Percentiles rank a stretch among this genome's conserved stretches.
Evolutionary conservation across 2,888 invertebrate species (phyloP).

Genomic region (Sisyra nigra): DNA sequence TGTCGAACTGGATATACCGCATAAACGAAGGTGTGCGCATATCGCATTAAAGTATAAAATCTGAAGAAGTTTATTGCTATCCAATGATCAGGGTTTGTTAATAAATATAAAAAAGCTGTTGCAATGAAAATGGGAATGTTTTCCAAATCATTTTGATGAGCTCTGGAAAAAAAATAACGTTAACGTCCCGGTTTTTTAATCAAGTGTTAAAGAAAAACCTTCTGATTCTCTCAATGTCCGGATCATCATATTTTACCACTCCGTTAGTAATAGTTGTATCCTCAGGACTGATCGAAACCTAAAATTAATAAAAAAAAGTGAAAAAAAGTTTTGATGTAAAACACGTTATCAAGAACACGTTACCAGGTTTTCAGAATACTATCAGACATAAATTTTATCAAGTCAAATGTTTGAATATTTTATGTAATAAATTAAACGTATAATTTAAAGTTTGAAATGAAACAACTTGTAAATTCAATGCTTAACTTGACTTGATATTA

Average conservation of each 20-base stretch:
- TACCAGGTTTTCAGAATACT: no score
- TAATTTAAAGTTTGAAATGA: no score
- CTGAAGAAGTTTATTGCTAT: slow-evolving; percentile 38
- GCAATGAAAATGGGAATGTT: slow-evolving; percentile 51
- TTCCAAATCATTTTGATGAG: slow-evolving; percentile 55
- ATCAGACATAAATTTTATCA: no score
- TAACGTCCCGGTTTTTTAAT: no score
- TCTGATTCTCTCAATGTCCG: slow-evolving; percentile 32
- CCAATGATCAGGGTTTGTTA: slow-evolving; percentile 35
- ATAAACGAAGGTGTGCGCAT: slow-evolving; percentile 48
- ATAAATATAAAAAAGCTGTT: slow-evolving; percentile 39
- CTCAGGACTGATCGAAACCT: slow-evolving; percentile 38
- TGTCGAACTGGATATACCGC: slow-evolving; percentile 42
- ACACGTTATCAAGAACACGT: no score
- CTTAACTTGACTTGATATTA: no score
- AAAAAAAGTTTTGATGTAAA: no score
- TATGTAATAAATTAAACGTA: no score
- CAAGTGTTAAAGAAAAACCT: no score
- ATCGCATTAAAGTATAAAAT: slow-evolving; percentile 35
- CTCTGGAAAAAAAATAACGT: slow-evolving; percentile 34
- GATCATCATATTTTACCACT: slow-evolving; percentile 23
- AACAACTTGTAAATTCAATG: no score
- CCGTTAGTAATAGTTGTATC: slow-evolving; percentile 24
- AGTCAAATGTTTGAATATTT: no score
- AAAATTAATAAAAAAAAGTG: slow-evolving; percentile 13